These are phyloP conservation scores for Epistrophe grossulariae DNA, from an alignment of 2,888 invertebrate genomes.

Conservation along the genomic window DNA sequence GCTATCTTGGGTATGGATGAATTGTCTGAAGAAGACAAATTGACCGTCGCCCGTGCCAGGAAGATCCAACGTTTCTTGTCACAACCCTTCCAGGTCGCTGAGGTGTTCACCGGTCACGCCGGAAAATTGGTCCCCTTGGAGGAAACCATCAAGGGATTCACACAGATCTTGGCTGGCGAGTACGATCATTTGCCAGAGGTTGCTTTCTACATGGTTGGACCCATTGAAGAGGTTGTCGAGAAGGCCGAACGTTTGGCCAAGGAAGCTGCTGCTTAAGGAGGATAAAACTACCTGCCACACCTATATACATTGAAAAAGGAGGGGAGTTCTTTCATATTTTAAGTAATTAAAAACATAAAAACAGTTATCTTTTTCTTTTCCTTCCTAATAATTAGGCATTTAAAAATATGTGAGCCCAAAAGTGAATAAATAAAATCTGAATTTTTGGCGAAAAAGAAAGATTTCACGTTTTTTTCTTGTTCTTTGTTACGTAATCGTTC, in stretches of 20 bases:
- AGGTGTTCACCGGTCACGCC: constrained; percentile 96
- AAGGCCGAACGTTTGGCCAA: constrained; percentile 88
- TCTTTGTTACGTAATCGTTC: constrained; percentile 47
- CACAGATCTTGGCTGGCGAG: constrained; percentile 92
- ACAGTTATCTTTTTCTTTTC: constrained; percentile 70
- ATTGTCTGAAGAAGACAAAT: constrained; percentile 97
- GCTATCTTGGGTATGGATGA: constrained; percentile 98
- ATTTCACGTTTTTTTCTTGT: constrained; percentile 4
- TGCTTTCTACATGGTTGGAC: constrained; percentile 98
- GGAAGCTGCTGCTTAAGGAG: constrained; percentile 79
- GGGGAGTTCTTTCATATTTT: constrained; percentile 69
- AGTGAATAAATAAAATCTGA: constrained; percentile 66
- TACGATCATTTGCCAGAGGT: constrained; percentile 97
- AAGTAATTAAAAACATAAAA: constrained; percentile 58
- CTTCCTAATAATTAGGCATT: constrained; percentile 75
- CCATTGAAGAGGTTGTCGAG: constrained; percentile 93
- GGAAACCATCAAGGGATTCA: constrained; percentile 95
- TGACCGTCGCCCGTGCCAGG: constrained; percentile 96
- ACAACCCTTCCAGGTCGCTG: constrained; percentile 96
- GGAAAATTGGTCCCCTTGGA: constrained; percentile 95
- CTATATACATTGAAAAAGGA: constrained; percentile 21
- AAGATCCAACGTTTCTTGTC: constrained; percentile 97
- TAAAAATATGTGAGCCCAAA: constrained; percentile 68
- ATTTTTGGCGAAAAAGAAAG: constrained; percentile 66
- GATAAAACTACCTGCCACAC: constrained; percentile 59